phyloP scores from a whole-genome alignment of 2,113 vertebrate genomes.

The Pachyramphus minor region DNA sequence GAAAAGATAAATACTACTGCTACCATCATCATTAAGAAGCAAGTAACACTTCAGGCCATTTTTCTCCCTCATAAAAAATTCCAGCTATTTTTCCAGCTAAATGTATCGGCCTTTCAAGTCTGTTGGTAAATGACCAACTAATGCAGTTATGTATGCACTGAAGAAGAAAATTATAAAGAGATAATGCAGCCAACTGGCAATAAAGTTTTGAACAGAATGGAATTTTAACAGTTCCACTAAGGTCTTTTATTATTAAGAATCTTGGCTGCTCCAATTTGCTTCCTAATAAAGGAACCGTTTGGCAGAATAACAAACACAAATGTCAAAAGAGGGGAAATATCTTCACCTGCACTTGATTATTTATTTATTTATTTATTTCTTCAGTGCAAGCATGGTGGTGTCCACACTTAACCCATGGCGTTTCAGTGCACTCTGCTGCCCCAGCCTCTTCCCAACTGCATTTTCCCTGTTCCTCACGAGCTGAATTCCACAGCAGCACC shows the following conservation, averaged over 20 bases:
- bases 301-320: background rate
- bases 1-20: background rate
- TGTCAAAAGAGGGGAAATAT: background rate
- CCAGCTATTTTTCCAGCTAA: background rate
- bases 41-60: background rate
- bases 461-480: background rate
- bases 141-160: background rate
- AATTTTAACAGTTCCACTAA: background rate
- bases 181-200: constrained; percentile 2
- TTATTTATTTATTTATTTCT: background rate
- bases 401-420: background rate
- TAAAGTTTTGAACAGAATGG: background rate
- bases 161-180: constrained; percentile 4
- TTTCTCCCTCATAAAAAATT: background rate
- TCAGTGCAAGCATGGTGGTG: background rate
- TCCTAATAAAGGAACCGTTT: background rate
- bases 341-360: background rate
- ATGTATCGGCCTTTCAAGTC: background rate
- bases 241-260: background rate
- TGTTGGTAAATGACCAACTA: constrained; percentile 52
- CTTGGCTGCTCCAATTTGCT: background rate
- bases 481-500: fast-evolving
- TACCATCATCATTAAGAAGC: background rate
- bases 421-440: background rate
- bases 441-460: background rate